Evolutionary conservation across 2,888 invertebrate species (phyloP).

Genomic region (Andrena fulva): DNA sequence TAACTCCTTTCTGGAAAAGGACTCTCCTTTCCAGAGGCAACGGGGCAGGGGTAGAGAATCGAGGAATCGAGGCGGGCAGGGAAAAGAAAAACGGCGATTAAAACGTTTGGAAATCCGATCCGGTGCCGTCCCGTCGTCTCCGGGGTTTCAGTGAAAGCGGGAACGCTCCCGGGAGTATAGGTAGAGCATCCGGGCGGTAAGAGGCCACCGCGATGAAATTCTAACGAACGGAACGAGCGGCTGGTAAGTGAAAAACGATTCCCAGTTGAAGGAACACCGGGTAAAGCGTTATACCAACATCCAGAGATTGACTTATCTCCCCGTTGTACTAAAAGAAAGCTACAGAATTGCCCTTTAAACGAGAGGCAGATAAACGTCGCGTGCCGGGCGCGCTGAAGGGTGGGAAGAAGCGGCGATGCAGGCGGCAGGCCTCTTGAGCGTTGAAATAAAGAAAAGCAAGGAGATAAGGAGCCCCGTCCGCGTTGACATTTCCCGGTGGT

Average conservation of each 20-base stretch:
- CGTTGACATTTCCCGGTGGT: slow-evolving; percentile 84
- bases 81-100: slow-evolving; percentile 73
- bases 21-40: slow-evolving; percentile 38
- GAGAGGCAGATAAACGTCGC: slow-evolving; percentile 50
- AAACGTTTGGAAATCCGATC: slow-evolving; percentile 73
- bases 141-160: slow-evolving; percentile 2
- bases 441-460: slow-evolving; percentile 79
- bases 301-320: neutral
- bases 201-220: neutral
- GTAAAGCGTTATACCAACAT: too few species aligned
- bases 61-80: slow-evolving; percentile 40
- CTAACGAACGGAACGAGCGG: neutral
- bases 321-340: neutral
- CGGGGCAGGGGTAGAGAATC: slow-evolving; percentile 36
- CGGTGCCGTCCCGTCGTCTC: slow-evolving; percentile 24
- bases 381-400: slow-evolving; percentile 20
- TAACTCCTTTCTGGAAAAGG: slow-evolving; percentile 79
- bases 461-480: slow-evolving; percentile 77
- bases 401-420: slow-evolving; percentile 36
- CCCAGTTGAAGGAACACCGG: neutral
- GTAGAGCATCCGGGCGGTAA: slow-evolving; percentile 3
- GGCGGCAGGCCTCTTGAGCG: slow-evolving; percentile 44
- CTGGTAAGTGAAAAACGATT: neutral
- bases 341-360: slow-evolving; percentile 4
- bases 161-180: slow-evolving; percentile 16